phyloP scores from a whole-genome alignment of 2,888 invertebrate species.

The Eulithis testata region DNA sequence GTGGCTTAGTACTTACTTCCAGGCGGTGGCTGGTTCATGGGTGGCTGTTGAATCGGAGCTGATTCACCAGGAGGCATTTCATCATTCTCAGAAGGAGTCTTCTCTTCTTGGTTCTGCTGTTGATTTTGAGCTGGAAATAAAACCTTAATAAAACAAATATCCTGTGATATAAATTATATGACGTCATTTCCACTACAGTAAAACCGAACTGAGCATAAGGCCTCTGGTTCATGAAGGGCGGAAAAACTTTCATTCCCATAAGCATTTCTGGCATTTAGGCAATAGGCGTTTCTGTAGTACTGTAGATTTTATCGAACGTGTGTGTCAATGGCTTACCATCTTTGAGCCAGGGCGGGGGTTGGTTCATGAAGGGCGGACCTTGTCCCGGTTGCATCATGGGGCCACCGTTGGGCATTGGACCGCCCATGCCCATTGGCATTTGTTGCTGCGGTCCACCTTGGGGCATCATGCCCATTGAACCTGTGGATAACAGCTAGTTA shows the following conservation, averaged over 20 bases:
- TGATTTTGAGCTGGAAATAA: conserved; percentile 17
- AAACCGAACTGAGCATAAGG: too few species aligned
- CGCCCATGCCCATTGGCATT: conserved; percentile 52
- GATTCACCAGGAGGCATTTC: conserved; percentile 67
- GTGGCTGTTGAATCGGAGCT: conserved; percentile 19
- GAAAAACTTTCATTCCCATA: too few species aligned
- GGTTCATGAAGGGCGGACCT: conserved; percentile 66
- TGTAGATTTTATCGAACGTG: too few species aligned
- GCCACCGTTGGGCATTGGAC: conserved; percentile 55
- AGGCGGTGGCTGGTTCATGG: conserved; percentile 28
- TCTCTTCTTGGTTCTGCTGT: conserved; percentile 9
- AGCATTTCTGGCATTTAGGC: too few species aligned
- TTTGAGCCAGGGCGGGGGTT: conserved; percentile 74
- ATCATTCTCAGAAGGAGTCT: conserved; percentile 50
- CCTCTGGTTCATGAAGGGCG: too few species aligned
- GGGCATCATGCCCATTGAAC: conserved; percentile 52
- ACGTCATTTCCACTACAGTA: too few species aligned
- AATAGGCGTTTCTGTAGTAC: too few species aligned
- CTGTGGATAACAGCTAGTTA: conserved; percentile 31
- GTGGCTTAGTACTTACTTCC: conserved; percentile 6
- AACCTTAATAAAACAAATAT: background rate
- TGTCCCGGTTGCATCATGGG: conserved; percentile 50
- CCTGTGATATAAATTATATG: too few species aligned
- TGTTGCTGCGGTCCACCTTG: conserved; percentile 37
- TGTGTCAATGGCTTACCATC: conserved; percentile 53